These are phyloP conservation scores for Craniophora ligustri DNA, from an alignment of 2,888 invertebrate species.

Conservation along the genomic window DNA sequence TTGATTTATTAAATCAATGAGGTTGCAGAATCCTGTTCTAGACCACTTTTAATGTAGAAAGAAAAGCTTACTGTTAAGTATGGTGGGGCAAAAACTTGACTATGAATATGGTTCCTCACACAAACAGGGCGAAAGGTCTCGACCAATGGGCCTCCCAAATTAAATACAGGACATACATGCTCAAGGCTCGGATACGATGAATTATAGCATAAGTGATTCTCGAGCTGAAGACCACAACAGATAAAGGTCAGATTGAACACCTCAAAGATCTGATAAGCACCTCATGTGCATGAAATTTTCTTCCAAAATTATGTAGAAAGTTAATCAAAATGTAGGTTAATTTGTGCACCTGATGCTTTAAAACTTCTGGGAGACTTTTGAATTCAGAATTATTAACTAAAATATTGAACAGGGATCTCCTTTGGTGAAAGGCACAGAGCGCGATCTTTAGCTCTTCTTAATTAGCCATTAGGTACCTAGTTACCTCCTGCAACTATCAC, in stretches of 20 bases:
- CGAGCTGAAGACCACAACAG: constrained; percentile 47
- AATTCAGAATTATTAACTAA: too few species aligned
- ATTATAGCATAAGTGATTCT: constrained; percentile 67
- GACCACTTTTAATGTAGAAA: too few species aligned
- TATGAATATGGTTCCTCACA: constrained; percentile 68
- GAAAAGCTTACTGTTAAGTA: too few species aligned
- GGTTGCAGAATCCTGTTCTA: too few species aligned
- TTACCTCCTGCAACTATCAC: too few species aligned
- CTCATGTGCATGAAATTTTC: constrained; percentile 5
- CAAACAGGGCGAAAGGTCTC: constrained; percentile 76
- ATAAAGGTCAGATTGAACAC: constrained; percentile 55
- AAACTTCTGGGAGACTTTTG: too few species aligned
- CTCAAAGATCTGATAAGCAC: constrained; percentile 29
- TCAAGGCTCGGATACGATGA: constrained; percentile 81
- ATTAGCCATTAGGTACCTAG: too few species aligned
- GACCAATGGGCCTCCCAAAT: constrained; percentile 75
- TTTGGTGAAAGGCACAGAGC: too few species aligned
- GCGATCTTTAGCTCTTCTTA: too few species aligned
- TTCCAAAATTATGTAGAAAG: background rate
- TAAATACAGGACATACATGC: constrained; percentile 79
- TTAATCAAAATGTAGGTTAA: background rate
- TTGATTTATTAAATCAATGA: too few species aligned
- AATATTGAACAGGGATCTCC: too few species aligned
- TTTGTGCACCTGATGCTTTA: background rate
- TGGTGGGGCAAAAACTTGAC: constrained; percentile 48